These are phyloP conservation scores for Ormyrus labotus DNA, from an alignment of 2,888 invertebrate species.

Conservation along the genomic window DNA sequence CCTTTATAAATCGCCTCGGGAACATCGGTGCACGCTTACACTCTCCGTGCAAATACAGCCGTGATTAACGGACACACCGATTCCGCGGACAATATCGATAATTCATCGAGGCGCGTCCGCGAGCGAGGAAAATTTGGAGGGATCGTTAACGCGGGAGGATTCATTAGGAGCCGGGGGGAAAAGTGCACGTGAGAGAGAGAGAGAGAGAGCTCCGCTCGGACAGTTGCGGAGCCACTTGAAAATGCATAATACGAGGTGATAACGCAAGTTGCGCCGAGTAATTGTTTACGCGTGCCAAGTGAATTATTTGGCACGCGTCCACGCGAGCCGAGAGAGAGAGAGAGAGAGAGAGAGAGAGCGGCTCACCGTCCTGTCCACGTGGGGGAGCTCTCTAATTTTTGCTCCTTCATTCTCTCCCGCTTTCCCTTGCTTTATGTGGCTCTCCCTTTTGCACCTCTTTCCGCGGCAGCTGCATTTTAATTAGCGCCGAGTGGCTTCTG, in stretches of 20 bases:
- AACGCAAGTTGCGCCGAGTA: constrained; percentile 67
- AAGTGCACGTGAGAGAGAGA: too few relatives aligned
- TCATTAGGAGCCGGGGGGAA: too few relatives aligned
- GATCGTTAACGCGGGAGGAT: neutral
- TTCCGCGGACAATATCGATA: constrained; percentile 9
- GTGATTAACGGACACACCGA: neutral
- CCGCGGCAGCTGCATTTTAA: constrained; percentile 30
- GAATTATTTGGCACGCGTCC: constrained; percentile 73
- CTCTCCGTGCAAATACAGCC: neutral
- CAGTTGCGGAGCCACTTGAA: constrained; percentile 28
- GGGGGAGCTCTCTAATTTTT: constrained; percentile 48
- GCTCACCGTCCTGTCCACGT: constrained; percentile 23
- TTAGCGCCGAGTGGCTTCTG: constrained; percentile 7
- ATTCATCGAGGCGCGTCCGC: neutral
- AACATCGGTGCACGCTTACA: neutral
- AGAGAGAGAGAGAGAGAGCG: too few relatives aligned
- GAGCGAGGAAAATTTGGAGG: too few relatives aligned
- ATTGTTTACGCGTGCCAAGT: constrained; percentile 74
- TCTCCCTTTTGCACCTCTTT: neutral
- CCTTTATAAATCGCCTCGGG: neutral
- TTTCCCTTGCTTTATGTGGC: constrained; percentile 9
- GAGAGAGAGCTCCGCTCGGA: neutral
- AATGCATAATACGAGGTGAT: constrained; percentile 67
- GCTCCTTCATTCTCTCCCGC: constrained; percentile 16
- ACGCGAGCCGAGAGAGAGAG: constrained; percentile 27